Base-by-base conservation (phyloP, 2,113 vertebrate species). In the Tympanuchus pallidicinctus region DNA sequence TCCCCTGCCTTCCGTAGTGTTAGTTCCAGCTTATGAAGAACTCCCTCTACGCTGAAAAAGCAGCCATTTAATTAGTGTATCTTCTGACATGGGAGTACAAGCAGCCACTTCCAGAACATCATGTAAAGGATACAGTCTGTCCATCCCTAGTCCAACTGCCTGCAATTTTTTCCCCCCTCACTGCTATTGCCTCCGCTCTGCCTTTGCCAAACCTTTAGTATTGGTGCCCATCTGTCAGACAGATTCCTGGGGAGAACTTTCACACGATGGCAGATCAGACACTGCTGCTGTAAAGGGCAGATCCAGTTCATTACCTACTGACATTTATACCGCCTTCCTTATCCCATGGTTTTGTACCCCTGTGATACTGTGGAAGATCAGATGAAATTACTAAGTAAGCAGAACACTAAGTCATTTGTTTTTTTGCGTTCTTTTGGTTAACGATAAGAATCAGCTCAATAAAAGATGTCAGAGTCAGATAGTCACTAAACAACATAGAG, bases 61-160 rank as follows among this genome's bases (percentile, higher is more conserved):
- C n/a, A 92, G 42, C 48, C 56, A 72, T 81, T 90, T 90, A 94
- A 89, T 85, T 59, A 77, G 38, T 1, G 0, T 20, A 47, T 67
- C 48, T 82, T 81, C 61, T 82, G 34, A 56, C 86, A 79, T 13
- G 50, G 27, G 5, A 80, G 73, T 38, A 88, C 89, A 40, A 85
- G 59, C 13, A 90, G 67, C 61, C 77, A 45, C 48, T 79, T 45
- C 52, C 20, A 75, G 89, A 92, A 94, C 90, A 95, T 7, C 66
- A 22, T 52, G 85, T 42, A 50, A 83, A 92, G 89, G 74, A 87
- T 59, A 54, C 61, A 70, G 59, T 34, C 36, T 87, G 77, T 48
- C 45, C 11, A 36, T 34, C 30, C 19, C 36, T 27, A 74, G 27
- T 32, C 36, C 43, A 57, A 77, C 75, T 80, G 64, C 4, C 83